Evolutionary conservation across 2,888 invertebrate species (phyloP).

Genomic region (Hirtodrosophila alboralis): DNA sequence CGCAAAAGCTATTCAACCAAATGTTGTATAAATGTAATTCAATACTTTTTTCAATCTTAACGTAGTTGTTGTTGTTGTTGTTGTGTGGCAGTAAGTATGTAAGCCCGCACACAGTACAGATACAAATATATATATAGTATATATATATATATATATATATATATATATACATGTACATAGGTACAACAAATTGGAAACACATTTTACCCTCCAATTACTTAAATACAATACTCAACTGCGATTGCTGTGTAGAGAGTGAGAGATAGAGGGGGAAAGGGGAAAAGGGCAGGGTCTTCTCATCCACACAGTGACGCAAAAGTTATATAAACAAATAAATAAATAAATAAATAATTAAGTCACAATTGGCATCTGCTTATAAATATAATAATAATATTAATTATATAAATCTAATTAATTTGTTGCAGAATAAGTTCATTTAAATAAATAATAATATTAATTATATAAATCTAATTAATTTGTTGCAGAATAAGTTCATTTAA

Average conservation of each 20-base stretch:
- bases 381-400: too few species aligned
- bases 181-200: conserved; percentile 75
- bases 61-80: conserved; percentile 25
- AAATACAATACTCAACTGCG: conserved; percentile 60
- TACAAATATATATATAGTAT: conserved; percentile 11
- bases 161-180: neutral
- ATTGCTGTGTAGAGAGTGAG: conserved; percentile 15
- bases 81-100: conserved; percentile 24
- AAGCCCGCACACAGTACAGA: conserved; percentile 18
- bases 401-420: conserved; percentile 7
- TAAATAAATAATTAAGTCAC: conserved; percentile 15
- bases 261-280: neutral
- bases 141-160: neutral
- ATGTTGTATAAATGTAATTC: conserved; percentile 79
- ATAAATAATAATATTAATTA: too few species aligned
- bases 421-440: too few species aligned
- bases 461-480: conserved; percentile 7
- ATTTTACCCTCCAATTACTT: conserved; percentile 79
- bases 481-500: too few species aligned
- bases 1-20: conserved; percentile 70
- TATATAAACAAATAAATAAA: conserved; percentile 2
- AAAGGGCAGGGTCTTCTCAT: neutral
- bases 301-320: conserved; percentile 29
- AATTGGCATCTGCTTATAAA: conserved; percentile 13
- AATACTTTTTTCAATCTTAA: conserved; percentile 75